Evolutionary conservation across 2,888 invertebrate species (phyloP).

Genomic region (Drosophila infuscata): DNA sequence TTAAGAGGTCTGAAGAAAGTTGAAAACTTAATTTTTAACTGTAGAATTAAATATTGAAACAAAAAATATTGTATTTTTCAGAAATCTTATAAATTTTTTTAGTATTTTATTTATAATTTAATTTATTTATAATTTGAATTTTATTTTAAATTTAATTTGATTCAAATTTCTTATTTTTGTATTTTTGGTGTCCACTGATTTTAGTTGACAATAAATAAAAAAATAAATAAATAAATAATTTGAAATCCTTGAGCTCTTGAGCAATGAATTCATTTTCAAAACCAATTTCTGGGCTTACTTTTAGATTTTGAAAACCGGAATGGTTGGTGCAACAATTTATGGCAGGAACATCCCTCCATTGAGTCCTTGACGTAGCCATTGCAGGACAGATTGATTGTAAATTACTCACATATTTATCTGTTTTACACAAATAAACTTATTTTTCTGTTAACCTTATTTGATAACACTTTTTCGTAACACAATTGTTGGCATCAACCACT

Average conservation of each 20-base stretch:
- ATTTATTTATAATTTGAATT: no score
- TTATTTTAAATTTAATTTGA: no score
- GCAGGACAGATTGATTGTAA: background rate
- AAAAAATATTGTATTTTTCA: background rate
- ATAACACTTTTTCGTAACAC: background rate
- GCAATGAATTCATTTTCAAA: background rate
- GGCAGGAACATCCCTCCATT: no score
- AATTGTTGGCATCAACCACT: conserved; percentile 84
- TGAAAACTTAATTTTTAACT: background rate
- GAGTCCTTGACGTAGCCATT: background rate
- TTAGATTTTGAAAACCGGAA: background rate
- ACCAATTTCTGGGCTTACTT: background rate
- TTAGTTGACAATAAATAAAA: no score
- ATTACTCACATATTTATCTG: no score
- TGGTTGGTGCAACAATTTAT: background rate
- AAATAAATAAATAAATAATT: background rate
- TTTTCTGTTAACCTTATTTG: background rate
- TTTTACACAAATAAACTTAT: background rate
- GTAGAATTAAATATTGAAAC: background rate
- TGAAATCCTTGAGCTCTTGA: background rate
- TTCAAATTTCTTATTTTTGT: no score
- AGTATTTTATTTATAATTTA: no score
- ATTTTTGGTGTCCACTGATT: no score
- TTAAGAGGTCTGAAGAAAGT: no score
- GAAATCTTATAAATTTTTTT: no score